Conservation (phyloP, 92 coral and sea anemone genomes). For the Desmophyllum pertusum region DNA sequence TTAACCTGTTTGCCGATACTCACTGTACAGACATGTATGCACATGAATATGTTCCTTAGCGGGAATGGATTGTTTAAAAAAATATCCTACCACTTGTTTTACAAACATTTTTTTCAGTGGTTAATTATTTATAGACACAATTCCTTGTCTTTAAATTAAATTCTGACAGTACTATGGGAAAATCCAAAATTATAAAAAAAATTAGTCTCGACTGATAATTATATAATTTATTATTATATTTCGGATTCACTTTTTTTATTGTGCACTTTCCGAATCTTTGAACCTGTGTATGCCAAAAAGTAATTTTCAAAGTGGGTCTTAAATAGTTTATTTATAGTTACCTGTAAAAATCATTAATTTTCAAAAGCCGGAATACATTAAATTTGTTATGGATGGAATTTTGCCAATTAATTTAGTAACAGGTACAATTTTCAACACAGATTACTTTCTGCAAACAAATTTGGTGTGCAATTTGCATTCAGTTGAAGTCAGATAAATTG, state of each 20-base stretch:
- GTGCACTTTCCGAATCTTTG: too few relatives aligned
- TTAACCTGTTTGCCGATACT: not conserved
- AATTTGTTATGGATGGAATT: not conserved
- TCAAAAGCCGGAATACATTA: not conserved
- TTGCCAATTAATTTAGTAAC: constrained; percentile 1
- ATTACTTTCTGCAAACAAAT: not conserved
- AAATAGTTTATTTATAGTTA: too few relatives aligned
- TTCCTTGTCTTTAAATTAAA: too few relatives aligned
- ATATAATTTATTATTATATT: too few relatives aligned
- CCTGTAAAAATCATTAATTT: not conserved
- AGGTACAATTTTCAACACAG: not conserved
- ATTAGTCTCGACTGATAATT: too few relatives aligned
- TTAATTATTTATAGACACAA: too few relatives aligned
- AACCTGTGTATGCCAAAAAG: too few relatives aligned
- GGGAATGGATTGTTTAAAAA: not conserved
- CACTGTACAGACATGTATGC: not conserved
- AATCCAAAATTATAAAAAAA: too few relatives aligned
- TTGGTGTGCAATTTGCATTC: not conserved
- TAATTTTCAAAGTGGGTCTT: too few relatives aligned
- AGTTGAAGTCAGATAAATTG: not conserved
- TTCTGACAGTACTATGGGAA: too few relatives aligned
- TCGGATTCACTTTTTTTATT: too few relatives aligned
- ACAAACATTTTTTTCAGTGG: not conserved
- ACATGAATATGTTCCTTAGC: not conserved
- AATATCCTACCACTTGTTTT: not conserved